These are phyloP conservation scores for Misgurnus anguillicaudatus DNA, from an alignment of 2,113 vertebrate genomes.

Conservation along the genomic window DNA sequence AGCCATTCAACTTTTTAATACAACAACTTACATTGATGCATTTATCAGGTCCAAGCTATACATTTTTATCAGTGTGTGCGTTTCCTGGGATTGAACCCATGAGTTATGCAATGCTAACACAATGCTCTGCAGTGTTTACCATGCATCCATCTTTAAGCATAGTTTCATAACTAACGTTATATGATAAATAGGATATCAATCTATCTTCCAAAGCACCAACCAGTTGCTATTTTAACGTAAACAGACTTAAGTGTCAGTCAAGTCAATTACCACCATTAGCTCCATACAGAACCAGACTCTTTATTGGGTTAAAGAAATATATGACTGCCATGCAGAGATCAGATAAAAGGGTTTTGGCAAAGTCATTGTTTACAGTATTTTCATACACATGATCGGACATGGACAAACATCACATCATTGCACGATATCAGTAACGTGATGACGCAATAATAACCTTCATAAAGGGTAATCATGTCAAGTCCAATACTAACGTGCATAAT, in stretches of 20 bases:
- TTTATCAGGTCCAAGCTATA: no score
- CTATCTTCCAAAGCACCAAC: no score
- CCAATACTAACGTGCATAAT: constrained; percentile 1
- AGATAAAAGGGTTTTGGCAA: background rate
- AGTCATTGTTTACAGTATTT: constrained; percentile 1
- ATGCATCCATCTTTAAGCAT: no score
- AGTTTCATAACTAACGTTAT: no score
- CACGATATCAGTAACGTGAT: background rate
- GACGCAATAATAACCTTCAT: background rate
- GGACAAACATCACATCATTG: background rate
- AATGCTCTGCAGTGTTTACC: no score
- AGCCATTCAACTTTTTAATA: no score
- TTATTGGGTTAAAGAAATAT: background rate
- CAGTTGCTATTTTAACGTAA: background rate
- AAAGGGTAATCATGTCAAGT: background rate
- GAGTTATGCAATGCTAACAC: no score
- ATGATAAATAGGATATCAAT: no score
- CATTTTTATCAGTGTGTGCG: no score
- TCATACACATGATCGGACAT: background rate
- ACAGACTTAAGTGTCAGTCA: background rate
- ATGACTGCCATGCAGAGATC: background rate
- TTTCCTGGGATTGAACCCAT: no score
- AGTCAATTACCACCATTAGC: background rate
- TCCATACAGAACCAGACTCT: background rate
- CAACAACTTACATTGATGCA: no score